Evolutionary conservation across 2,888 invertebrate species (phyloP).

Genomic region (Gymnocheta viridis): DNA sequence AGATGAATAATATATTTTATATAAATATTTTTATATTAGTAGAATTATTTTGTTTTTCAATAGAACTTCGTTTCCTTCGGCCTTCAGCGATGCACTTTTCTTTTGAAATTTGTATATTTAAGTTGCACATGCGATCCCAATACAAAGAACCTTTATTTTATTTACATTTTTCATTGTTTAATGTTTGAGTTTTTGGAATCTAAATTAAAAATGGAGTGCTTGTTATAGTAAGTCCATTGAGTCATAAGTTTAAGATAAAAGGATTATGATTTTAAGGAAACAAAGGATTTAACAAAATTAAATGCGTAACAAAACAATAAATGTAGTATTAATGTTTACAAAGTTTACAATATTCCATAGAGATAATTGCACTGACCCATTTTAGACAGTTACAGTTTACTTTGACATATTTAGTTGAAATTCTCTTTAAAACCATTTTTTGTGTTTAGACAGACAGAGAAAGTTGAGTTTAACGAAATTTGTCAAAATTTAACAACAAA

Average conservation of each 20-base stretch:
- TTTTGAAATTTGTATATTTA: slow-evolving; percentile 20
- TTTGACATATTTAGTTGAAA: no score
- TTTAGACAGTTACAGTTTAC: no score
- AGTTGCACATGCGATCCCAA: slow-evolving; percentile 62
- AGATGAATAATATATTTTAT: background rate
- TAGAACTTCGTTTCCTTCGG: background rate
- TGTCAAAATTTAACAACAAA: no score
- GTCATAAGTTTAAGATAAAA: slow-evolving; percentile 48
- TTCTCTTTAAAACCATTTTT: no score
- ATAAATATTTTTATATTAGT: background rate
- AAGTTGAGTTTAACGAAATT: no score
- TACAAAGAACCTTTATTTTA: slow-evolving; percentile 26
- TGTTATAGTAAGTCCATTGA: slow-evolving; percentile 65
- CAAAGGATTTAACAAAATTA: slow-evolving; percentile 20
- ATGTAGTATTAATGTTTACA: slow-evolving; percentile 19
- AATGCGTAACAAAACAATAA: slow-evolving; percentile 29
- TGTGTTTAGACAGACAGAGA: no score
- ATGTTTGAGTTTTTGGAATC: slow-evolving; percentile 70
- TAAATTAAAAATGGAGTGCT: slow-evolving; percentile 70
- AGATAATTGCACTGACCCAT: slow-evolving; percentile 38
- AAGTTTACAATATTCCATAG: slow-evolving; percentile 8
- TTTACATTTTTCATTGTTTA: slow-evolving; percentile 47
- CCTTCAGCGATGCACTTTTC: slow-evolving; percentile 11
- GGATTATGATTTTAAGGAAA: slow-evolving; percentile 28
- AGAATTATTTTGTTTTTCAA: background rate